Evolutionary conservation across 2,888 invertebrate genomes (phyloP).

Genomic region (Rotaria macrura): DNA sequence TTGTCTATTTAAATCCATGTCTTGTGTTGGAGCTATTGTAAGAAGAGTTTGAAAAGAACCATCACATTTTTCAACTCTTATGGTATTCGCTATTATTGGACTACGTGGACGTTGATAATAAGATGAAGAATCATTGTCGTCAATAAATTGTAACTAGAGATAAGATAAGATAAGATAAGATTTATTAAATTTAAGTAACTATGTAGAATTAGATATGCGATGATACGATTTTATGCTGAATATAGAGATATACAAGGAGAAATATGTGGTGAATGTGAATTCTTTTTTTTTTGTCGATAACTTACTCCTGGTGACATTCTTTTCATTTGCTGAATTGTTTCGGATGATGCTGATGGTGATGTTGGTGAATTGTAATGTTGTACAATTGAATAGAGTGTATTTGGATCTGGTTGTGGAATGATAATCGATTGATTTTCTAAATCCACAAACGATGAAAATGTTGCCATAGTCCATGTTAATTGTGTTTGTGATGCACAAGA

Average conservation of each 20-base stretch:
- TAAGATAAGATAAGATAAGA: too few species aligned
- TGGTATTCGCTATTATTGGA: background rate
- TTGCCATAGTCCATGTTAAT: slow-evolving; percentile 20
- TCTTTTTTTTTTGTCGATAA: background rate
- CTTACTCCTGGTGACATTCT: background rate
- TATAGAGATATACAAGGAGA: too few species aligned
- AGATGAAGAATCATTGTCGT: background rate
- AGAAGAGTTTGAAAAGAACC: background rate
- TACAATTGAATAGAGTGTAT: background rate
- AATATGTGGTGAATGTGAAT: too few species aligned
- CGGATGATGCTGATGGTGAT: background rate
- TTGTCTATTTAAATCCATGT: background rate
- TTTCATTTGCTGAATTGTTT: background rate
- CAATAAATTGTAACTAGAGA: background rate
- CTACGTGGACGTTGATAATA: background rate
- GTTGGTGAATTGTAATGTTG: background rate
- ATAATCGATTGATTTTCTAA: background rate
- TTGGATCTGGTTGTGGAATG: slow-evolving; percentile 16
- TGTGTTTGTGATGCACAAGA: slow-evolving; percentile 13
- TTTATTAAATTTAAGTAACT: too few species aligned
- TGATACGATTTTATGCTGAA: too few species aligned
- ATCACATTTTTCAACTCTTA: background rate
- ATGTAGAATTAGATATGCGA: too few species aligned
- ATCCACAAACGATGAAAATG: slow-evolving; percentile 15
- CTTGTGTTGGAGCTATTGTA: background rate